Percentiles rank a stretch among this genome's conserved stretches.
Conservation (phyloP, 2,113 vertebrate species). For the Sialia sialis region DNA sequence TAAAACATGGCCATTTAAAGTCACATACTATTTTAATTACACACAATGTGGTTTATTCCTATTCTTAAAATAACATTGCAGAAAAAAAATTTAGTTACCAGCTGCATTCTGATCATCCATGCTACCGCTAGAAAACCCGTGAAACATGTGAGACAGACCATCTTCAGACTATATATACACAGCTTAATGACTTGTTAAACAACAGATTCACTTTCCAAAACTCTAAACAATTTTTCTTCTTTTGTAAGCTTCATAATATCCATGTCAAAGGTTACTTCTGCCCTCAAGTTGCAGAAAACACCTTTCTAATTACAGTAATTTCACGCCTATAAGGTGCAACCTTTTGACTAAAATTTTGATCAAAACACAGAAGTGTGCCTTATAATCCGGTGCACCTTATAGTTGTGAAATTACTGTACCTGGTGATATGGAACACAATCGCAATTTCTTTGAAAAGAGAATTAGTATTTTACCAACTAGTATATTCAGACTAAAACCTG, state of each 20-base stretch:
- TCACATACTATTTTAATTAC: neutral
- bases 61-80: neutral
- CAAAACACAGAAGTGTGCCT: too few species aligned
- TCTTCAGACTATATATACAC: neutral
- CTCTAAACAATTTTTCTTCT: neutral
- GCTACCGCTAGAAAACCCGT: neutral
- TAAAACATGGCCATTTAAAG: neutral
- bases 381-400: too few species aligned
- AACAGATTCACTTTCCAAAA: neutral
- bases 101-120: neutral
- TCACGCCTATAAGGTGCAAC: too few species aligned
- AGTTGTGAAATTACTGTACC: too few species aligned
- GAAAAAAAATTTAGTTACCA: neutral
- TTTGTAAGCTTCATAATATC: neutral
- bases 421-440: neutral
- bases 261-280: neutral
- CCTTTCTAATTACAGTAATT: neutral
- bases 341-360: too few species aligned
- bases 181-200: neutral
- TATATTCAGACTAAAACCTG: neutral
- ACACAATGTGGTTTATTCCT: neutral
- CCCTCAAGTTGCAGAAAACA: neutral
- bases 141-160: fast-evolving
- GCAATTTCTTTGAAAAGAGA: neutral
- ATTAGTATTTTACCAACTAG: neutral